phyloP scores from a whole-genome alignment of 2,113 vertebrate genomes.

The Otus sunia region DNA sequence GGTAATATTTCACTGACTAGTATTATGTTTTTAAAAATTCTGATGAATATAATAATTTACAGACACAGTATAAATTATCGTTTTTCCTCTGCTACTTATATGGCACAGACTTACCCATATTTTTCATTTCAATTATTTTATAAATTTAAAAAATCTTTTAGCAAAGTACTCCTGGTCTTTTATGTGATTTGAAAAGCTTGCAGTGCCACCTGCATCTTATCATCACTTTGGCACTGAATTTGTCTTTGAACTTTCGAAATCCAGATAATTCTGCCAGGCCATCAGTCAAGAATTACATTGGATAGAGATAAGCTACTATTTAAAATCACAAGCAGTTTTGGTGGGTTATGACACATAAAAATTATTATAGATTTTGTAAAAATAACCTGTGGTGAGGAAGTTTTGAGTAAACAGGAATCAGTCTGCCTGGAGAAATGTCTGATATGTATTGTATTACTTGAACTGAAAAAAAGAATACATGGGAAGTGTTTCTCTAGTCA shows the following conservation, averaged over 20 bases:
- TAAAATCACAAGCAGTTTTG: background rate
- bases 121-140: background rate
- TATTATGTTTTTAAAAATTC: background rate
- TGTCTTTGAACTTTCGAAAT: conserved; percentile 6
- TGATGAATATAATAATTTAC: background rate
- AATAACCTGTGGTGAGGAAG: background rate
- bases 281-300: background rate
- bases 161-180: background rate
- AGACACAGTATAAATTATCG: background rate
- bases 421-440: background rate
- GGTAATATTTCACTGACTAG: background rate
- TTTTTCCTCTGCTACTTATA: background rate
- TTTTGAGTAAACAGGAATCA: background rate
- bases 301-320: background rate
- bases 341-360: background rate
- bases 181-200: background rate
- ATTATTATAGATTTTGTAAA: background rate
- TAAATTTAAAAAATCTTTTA: background rate
- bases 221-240: background rate
- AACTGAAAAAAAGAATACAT: background rate
- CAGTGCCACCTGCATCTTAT: background rate
- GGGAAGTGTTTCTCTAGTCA: background rate
- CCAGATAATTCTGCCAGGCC: background rate
- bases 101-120: background rate
- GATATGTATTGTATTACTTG: background rate